phyloP scores from a whole-genome alignment of 2,113 vertebrate genomes.

The Oriolus oriolus region DNA sequence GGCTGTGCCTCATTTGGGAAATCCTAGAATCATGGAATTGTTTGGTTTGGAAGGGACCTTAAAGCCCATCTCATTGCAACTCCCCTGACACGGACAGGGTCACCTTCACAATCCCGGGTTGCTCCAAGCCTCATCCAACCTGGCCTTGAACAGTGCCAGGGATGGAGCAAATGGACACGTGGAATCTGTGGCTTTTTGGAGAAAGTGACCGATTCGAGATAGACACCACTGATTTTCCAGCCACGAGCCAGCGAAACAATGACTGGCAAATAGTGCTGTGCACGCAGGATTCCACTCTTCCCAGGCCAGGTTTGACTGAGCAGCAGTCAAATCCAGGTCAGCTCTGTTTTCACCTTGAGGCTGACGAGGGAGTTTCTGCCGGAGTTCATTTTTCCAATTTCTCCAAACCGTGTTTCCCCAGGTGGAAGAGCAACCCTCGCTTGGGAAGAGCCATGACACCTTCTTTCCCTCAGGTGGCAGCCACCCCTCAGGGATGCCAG shows the following conservation, averaged over 20 bases:
- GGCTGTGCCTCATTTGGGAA: not conserved
- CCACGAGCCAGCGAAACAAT: accelerated
- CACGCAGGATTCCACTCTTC: not conserved
- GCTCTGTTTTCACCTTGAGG: not conserved
- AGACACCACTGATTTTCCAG: not conserved
- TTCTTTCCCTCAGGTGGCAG: not conserved
- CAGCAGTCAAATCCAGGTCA: not conserved
- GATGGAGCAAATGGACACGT: accelerated
- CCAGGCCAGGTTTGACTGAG: not conserved
- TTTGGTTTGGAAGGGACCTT: not conserved
- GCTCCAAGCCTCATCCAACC: accelerated
- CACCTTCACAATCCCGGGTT: too few relatives aligned
- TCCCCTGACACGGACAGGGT: too few relatives aligned
- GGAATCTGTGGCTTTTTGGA: not conserved
- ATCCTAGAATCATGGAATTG: not conserved
- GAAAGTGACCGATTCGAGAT: accelerated
- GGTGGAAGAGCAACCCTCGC: accelerated
- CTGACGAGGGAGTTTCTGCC: not conserved
- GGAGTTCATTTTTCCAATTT: not conserved
- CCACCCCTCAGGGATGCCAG: not conserved
- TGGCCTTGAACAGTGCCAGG: too few relatives aligned
- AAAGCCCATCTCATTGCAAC: not conserved
- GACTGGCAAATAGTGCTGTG: not conserved
- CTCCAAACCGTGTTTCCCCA: accelerated
- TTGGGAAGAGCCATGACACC: not conserved